These are phyloP conservation scores for Ceyx melanurus DNA, from an alignment of 2,113 vertebrate species.

Conservation along the genomic window DNA sequence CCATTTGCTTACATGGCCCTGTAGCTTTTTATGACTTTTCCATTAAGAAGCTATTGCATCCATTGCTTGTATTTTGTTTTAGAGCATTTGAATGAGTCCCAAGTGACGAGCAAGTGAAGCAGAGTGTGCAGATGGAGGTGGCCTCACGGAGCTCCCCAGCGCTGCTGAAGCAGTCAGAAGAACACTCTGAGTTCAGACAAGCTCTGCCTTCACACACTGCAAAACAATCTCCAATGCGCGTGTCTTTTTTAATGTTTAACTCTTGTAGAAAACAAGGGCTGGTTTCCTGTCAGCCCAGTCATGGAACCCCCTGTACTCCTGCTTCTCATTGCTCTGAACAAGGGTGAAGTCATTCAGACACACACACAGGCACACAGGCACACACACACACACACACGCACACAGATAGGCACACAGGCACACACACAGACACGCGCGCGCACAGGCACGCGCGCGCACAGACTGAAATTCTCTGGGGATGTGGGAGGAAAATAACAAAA, in stretches of 20 bases:
- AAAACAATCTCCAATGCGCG: conserved; percentile 71
- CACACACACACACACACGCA: too few relatives aligned
- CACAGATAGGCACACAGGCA: too few relatives aligned
- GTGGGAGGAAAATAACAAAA: neutral
- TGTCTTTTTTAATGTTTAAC: conserved; percentile 19
- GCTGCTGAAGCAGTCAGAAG: conserved; percentile 63
- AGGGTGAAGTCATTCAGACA: neutral
- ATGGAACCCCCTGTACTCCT: neutral
- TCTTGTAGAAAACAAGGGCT: conserved; percentile 20
- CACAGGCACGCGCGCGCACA: too few relatives aligned
- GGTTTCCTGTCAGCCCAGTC: conserved; percentile 43
- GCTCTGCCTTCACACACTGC: conserved; percentile 55
- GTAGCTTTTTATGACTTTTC: conserved; percentile 76
- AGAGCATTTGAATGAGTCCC: conserved; percentile 72
- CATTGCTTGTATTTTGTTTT: conserved; percentile 77
- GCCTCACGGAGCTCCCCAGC: conserved; percentile 75
- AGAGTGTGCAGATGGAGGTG: conserved; percentile 66
- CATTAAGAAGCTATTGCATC: conserved; percentile 80
- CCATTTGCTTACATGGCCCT: conserved; percentile 78
- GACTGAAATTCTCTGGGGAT: neutral
- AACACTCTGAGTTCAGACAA: conserved; percentile 66
- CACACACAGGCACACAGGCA: neutral
- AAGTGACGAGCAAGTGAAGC: conserved; percentile 76
- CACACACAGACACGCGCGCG: too few relatives aligned
- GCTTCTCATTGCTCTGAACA: neutral